These are phyloP conservation scores for Watsonalla cultraria DNA, from an alignment of 2,888 invertebrate genomes.

Conservation along the genomic window DNA sequence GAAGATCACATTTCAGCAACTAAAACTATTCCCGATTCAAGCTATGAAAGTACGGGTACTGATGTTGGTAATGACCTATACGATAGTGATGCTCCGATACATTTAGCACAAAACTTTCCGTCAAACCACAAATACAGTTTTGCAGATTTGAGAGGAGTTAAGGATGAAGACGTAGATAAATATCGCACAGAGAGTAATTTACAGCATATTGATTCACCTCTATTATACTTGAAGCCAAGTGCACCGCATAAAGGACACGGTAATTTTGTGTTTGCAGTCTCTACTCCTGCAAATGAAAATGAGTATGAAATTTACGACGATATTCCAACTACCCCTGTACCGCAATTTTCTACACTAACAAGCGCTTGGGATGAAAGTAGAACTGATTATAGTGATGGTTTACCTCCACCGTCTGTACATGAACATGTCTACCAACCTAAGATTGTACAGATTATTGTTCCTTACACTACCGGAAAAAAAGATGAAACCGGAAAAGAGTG, in stretches of 20 bases:
- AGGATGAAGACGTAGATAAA: slow-evolving; percentile 66
- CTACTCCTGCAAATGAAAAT: slow-evolving; percentile 43
- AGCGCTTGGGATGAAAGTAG: slow-evolving; percentile 50
- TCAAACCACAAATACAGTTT: slow-evolving; percentile 54
- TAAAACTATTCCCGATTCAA: slow-evolving; percentile 57
- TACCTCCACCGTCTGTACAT: slow-evolving; percentile 32
- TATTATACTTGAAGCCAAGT: slow-evolving; percentile 72
- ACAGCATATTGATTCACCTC: slow-evolving; percentile 79
- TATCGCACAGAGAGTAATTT: slow-evolving; percentile 66
- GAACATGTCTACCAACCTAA: slow-evolving; percentile 74
- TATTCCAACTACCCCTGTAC: slow-evolving; percentile 41
- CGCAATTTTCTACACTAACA: slow-evolving; percentile 29
- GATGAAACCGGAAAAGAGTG: slow-evolving; percentile 33
- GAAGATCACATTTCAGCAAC: slow-evolving; percentile 66
- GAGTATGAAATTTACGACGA: slow-evolving; percentile 72
- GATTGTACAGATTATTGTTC: slow-evolving; percentile 88
- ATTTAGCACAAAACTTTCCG: slow-evolving; percentile 41
- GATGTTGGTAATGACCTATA: slow-evolving; percentile 58
- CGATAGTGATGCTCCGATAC: slow-evolving; percentile 43
- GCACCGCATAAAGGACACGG: slow-evolving; percentile 76
- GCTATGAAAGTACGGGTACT: slow-evolving; percentile 65
- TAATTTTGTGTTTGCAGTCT: slow-evolving; percentile 52
- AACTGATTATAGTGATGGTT: slow-evolving; percentile 42
- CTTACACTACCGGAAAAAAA: slow-evolving; percentile 81
- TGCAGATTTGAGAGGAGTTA: slow-evolving; percentile 62